A percentile compares a stretch with the other conserved stretches of the same genome.
phyloP scores from a whole-genome alignment of 92 coral and sea anemone species.

The Umimayanthus kanabou region DNA sequence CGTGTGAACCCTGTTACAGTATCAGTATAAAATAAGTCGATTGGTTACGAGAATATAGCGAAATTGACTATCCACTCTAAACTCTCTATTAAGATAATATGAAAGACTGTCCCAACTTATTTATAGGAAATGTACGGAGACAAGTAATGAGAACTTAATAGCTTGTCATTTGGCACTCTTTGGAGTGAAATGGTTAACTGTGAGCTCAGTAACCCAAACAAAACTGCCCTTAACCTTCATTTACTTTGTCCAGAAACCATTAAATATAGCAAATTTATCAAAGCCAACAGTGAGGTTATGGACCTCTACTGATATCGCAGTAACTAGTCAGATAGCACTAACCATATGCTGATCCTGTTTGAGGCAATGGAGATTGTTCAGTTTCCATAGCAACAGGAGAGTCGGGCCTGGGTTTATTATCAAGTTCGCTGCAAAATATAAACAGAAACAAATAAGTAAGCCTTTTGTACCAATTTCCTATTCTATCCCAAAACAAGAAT shows the following conservation, averaged over 20 bases:
- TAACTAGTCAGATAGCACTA: constrained; percentile 24
- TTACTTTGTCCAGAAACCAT: background rate
- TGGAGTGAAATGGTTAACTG: too few species aligned
- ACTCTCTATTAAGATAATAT: too few species aligned
- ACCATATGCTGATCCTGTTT: constrained; percentile 89
- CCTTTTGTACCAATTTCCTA: background rate
- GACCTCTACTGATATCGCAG: background rate
- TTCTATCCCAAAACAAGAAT: background rate
- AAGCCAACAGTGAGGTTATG: background rate
- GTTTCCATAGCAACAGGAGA: constrained; percentile 99
- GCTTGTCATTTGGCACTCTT: too few species aligned
- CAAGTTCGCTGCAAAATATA: constrained; percentile 49
- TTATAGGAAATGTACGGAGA: too few species aligned
- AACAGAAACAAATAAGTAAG: background rate
- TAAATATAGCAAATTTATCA: background rate
- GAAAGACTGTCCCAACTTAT: too few species aligned
- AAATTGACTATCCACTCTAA: too few species aligned
- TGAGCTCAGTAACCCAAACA: too few species aligned
- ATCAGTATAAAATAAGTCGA: too few species aligned
- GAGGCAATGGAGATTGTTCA: constrained; percentile 68
- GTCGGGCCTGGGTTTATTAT: constrained; percentile 65
- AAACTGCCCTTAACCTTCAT: too few species aligned
- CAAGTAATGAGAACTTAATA: too few species aligned
- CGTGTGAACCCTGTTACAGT: too few species aligned
- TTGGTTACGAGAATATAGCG: too few species aligned